Conservation (phyloP, 92 coral and sea anemone genomes). For the Isaurus tuberculatus region DNA sequence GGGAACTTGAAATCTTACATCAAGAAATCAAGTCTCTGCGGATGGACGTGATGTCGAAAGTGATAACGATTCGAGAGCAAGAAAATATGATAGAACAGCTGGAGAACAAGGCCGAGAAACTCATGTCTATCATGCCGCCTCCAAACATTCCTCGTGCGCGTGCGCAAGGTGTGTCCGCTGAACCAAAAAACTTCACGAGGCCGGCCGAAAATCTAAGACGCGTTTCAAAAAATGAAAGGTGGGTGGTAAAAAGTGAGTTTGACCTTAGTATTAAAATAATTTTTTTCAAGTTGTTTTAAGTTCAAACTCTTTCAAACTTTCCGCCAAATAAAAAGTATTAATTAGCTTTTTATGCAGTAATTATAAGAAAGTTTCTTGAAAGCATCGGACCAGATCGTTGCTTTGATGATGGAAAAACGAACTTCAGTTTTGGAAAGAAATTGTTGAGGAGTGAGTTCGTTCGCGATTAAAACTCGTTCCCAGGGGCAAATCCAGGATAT, state of each 20-base stretch:
- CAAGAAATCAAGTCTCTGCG: slow-evolving; percentile 80
- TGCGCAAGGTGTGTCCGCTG: slow-evolving; percentile 99
- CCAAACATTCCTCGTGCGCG: slow-evolving; percentile 87
- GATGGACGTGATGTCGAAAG: slow-evolving; percentile 90
- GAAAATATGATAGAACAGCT: slow-evolving; percentile 83
- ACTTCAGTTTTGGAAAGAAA: too few species aligned
- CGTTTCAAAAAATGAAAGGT: slow-evolving; percentile 77
- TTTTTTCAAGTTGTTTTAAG: too few species aligned
- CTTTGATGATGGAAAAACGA: too few species aligned
- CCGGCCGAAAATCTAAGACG: slow-evolving; percentile 52
- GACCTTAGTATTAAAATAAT: too few species aligned
- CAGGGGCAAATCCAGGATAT: too few species aligned
- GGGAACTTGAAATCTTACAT: slow-evolving; percentile 83
- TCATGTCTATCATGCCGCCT: slow-evolving; percentile 96
- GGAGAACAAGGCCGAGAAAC: slow-evolving; percentile 92
- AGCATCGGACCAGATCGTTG: too few species aligned
- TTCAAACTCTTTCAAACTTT: too few species aligned
- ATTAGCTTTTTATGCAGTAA: too few species aligned
- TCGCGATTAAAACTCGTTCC: too few species aligned
- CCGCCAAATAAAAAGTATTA: too few species aligned
- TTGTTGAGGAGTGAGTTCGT: too few species aligned
- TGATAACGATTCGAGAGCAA: slow-evolving; percentile 89
- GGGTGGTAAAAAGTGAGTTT: slow-evolving; percentile 48
- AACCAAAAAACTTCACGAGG: slow-evolving; percentile 67
- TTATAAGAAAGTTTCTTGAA: too few species aligned